Evolutionary conservation across 2,113 vertebrate species (phyloP), one percentile per base, ranked within the genome.

Genomic region (Morphnarchus princeps): DNA sequence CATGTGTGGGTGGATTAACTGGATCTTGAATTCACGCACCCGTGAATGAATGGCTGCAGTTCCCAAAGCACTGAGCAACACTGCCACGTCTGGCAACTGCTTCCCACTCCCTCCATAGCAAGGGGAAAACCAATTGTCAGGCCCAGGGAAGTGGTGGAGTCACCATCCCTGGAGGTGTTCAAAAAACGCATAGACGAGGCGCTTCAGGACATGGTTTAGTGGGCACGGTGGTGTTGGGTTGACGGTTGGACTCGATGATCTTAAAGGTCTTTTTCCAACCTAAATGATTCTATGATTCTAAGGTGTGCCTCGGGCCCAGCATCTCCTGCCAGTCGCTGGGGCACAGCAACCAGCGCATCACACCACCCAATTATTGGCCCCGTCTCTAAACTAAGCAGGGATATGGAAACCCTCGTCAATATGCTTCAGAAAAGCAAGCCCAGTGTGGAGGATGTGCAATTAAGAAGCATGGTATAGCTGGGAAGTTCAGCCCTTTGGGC

Each of bases 41-140:
- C 0, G 3, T 47, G 40, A 70, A 55, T 6, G 54, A 91, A 79
- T 13, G 82, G 42, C 20, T 78, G 49, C 52, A 15, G 28, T 16
- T 79, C 62, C 36, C 62, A 76, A 87, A 87, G 24, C 34, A 6
- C 38, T 34, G 67, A 74, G 45, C 57, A 88, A 12, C 34, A 19
- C 4, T 29, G 24, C 54, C 1, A 6, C 0, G 2, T 25, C 28
- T 2, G 5, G 29, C 14, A 61, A 20, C 22, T 15, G 34, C 73
- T 82, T 69, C 57, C 24, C 36, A 20, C 36, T 82, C 49, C 42
- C 31, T 91, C 36, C n/a, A 8, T 3, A 76, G 26, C 50, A 55
- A 49, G 11, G 13, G n/a, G 32, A 76, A 88, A 66, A 34, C 11
- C 50, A 28, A 6, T 52, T 16, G 50, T 52, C 50, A 52, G 50